phyloP scores from a whole-genome alignment of 23 tunicate species.

The Styela plicata region DNA sequence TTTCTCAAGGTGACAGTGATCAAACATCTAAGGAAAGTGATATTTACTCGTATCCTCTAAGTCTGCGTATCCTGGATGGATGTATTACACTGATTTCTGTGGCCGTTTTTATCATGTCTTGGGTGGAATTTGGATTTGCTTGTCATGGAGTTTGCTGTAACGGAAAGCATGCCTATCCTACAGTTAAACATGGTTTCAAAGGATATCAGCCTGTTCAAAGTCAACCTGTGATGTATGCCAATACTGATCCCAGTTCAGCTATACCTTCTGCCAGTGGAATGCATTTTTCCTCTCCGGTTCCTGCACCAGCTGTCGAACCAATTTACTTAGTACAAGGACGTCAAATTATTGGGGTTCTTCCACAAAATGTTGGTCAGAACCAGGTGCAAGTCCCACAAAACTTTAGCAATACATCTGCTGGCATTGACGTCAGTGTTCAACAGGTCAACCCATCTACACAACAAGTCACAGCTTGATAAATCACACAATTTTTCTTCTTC shows the following conservation, averaged over 20 bases:
- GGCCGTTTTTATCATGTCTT: not conserved
- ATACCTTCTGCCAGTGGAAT: not conserved
- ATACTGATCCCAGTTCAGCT: not conserved
- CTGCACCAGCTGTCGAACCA: not conserved
- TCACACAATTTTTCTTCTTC: too few species aligned
- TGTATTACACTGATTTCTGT: not conserved
- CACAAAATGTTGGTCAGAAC: not conserved
- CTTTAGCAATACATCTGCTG: not conserved
- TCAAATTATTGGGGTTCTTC: constrained; percentile 17
- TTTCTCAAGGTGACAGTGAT: not conserved
- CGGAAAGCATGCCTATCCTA: constrained; percentile 10
- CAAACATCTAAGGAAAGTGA: not conserved
- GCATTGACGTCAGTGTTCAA: too few species aligned
- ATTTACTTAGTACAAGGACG: constrained; percentile 7
- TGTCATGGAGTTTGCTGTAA: constrained; percentile 9
- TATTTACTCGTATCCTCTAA: not conserved
- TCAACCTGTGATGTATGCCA: constrained; percentile 9
- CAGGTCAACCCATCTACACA: too few species aligned
- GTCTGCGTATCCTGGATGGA: constrained; percentile 6
- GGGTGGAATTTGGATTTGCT: constrained; percentile 13
- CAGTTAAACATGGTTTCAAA: not conserved
- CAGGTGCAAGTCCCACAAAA: not conserved
- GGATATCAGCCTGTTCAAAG: too few species aligned
- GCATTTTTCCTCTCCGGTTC: not conserved
- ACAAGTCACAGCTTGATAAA: too few species aligned